Percentiles rank a stretch among this genome's conserved stretches.
Evolutionary conservation across 2,113 vertebrate genomes (phyloP).

Genomic region (Pelodiscus sinensis): DNA sequence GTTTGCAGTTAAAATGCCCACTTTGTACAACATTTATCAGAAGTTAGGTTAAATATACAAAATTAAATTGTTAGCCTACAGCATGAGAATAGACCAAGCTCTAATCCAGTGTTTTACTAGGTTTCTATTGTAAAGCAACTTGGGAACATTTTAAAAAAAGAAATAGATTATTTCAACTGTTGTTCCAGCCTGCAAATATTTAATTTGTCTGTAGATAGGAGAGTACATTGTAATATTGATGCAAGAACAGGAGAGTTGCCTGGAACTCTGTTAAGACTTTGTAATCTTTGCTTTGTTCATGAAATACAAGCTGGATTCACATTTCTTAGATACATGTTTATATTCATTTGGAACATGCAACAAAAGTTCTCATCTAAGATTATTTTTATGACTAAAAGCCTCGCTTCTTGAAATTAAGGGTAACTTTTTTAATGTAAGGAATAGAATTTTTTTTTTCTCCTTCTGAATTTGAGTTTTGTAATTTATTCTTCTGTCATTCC

Average conservation of each 20-base stretch:
- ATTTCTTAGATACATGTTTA: neutral
- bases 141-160: neutral
- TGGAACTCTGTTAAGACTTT: neutral
- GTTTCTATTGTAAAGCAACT: neutral
- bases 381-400: neutral
- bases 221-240: fast-evolving
- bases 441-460: neutral
- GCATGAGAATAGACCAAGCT: neutral
- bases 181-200: too few species aligned
- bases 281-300: neutral
- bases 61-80: neutral
- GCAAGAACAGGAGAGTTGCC: fast-evolving
- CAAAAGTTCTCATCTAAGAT: neutral
- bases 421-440: neutral
- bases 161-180: too few species aligned
- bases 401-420: neutral
- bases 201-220: neutral
- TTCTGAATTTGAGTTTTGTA: neutral
- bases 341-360: neutral
- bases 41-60: neutral
- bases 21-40: fast-evolving
- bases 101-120: neutral
- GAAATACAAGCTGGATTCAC: neutral
- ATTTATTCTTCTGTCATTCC: neutral
- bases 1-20: fast-evolving